Percentiles rank a stretch among this genome's conserved stretches.
phyloP scores from a whole-genome alignment of 1,140 invertebrate genomes.

The Philopotamus ludificatus region DNA sequence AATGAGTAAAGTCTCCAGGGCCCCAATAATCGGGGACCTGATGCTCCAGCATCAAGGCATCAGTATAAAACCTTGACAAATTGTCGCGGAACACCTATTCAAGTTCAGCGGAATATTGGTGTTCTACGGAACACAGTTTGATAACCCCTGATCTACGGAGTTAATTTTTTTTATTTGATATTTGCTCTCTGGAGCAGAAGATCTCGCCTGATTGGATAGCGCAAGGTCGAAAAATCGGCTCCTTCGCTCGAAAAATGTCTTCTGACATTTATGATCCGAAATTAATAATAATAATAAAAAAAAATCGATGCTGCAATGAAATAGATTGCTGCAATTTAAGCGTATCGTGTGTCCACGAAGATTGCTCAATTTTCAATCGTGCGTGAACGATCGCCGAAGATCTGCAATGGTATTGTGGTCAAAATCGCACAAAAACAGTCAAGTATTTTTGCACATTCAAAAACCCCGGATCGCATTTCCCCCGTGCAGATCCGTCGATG shows the following conservation, averaged over 20 bases:
- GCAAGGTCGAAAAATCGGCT: slow-evolving; percentile 22
- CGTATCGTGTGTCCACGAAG: too few species aligned
- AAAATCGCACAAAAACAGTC: slow-evolving; percentile 14
- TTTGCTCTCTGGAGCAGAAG: slow-evolving; percentile 17
- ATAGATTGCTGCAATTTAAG: too few species aligned
- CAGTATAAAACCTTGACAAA: too few species aligned
- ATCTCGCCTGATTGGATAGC: slow-evolving; percentile 18
- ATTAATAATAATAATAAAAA: too few species aligned
- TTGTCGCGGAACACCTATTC: too few species aligned
- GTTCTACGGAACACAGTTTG: too few species aligned
- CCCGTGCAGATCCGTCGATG: not conserved
- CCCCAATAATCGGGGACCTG: too few species aligned
- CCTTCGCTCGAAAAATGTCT: slow-evolving; percentile 14
- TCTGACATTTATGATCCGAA: slow-evolving; percentile 9
- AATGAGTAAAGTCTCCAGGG: too few species aligned
- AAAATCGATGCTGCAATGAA: too few species aligned
- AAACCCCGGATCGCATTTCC: slow-evolving; percentile 11
- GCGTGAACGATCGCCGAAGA: slow-evolving; percentile 1
- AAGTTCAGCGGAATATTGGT: too few species aligned
- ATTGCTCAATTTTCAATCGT: slow-evolving; percentile 3
- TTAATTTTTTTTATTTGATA: slow-evolving; percentile 1
- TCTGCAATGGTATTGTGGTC: not conserved
- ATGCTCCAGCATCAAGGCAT: too few species aligned
- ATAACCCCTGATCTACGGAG: too few species aligned
- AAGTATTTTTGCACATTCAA: slow-evolving; percentile 14